phyloP scores from a whole-genome alignment of 2,888 invertebrate genomes.

The Thymelicus sylvestris region DNA sequence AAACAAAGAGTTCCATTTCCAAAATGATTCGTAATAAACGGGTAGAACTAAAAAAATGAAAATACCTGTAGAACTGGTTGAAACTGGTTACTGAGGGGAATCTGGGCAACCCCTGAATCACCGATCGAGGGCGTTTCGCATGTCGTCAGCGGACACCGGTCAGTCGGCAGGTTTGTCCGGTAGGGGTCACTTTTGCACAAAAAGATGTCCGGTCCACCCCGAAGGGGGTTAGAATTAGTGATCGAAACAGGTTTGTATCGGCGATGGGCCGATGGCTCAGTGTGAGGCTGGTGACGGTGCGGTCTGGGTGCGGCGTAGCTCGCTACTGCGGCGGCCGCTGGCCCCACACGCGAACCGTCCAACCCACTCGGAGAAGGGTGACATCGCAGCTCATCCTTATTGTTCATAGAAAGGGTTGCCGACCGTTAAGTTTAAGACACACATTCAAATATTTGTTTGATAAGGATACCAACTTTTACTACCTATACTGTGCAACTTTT shows the following conservation, averaged over 20 bases:
- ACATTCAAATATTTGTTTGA: neutral
- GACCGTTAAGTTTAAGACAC: slow-evolving; percentile 45
- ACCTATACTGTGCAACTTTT: neutral
- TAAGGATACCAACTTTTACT: no score
- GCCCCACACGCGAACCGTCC: slow-evolving; percentile 60
- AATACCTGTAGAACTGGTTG: slow-evolving; percentile 78
- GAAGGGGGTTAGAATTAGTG: slow-evolving; percentile 49
- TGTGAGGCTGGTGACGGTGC: slow-evolving; percentile 56
- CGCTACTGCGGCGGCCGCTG: slow-evolving; percentile 69
- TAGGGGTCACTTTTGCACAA: slow-evolving; percentile 78
- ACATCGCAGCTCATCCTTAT: slow-evolving; percentile 74
- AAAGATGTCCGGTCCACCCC: slow-evolving; percentile 67
- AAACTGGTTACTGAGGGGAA: slow-evolving; percentile 65
- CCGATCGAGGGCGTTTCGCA: slow-evolving; percentile 74
- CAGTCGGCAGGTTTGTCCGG: slow-evolving; percentile 65
- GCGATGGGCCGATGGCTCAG: slow-evolving; percentile 33
- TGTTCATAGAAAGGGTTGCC: slow-evolving; percentile 69
- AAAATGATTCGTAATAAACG: neutral
- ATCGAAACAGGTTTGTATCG: slow-evolving; percentile 57
- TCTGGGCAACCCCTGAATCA: slow-evolving; percentile 71
- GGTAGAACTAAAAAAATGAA: slow-evolving; percentile 47
- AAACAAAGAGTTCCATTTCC: neutral
- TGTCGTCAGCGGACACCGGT: slow-evolving; percentile 71
- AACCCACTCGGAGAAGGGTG: slow-evolving; percentile 75
- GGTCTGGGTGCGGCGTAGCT: slow-evolving; percentile 76